Base-by-base conservation (phyloP, 2,113 vertebrate species). In the Phoxinus phoxinus region DNA sequence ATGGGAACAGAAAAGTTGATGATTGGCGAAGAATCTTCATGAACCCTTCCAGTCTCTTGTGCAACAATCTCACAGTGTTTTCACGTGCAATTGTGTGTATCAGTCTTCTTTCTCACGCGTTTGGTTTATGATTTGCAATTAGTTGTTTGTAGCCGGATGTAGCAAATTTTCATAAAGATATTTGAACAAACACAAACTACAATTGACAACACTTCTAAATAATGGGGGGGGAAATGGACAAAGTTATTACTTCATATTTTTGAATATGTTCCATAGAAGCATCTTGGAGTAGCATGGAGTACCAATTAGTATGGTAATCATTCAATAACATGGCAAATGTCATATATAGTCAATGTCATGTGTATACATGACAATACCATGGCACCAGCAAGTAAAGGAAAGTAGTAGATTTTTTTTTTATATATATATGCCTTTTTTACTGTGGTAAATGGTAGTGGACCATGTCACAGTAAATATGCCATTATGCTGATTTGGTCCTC, bases 1-100 rank as follows among this genome's bases (percentile, higher is more conserved):
- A 13, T 67, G 27, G 79, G 79, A 81, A 67, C 41, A 51, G 21
- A 67, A 65, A 67, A 32, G 79, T 81, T 81, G 79, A 81, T 81
- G 61, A 81, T 69, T 81, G 44, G 17, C 67, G 25, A 81, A 81
- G 41, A 51, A 21, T 30, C 46, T 53, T 76, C 73, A 76, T 51
- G 61, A 65, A 48, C 41, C 12, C n/a, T 3, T 76, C 37, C 12
- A 48, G 56, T 25, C 69, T 58, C 35, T 75, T 25, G 51, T 53
- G 27, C 27, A 67, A 67, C 25, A 30, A 46, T 81, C 78, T 63
- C 78, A 80, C 78, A 44, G 15, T 51, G 21, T 67, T 32, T 67
- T 30, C 27, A 35, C 27, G 1, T 85, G 73, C 63, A 37, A 17
- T 9, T 75, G 8, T 61, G 25, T 23, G 10, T 23, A 32, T 25